Conservation (phyloP, 2,113 vertebrate species). For the Formicarius rufipectus region DNA sequence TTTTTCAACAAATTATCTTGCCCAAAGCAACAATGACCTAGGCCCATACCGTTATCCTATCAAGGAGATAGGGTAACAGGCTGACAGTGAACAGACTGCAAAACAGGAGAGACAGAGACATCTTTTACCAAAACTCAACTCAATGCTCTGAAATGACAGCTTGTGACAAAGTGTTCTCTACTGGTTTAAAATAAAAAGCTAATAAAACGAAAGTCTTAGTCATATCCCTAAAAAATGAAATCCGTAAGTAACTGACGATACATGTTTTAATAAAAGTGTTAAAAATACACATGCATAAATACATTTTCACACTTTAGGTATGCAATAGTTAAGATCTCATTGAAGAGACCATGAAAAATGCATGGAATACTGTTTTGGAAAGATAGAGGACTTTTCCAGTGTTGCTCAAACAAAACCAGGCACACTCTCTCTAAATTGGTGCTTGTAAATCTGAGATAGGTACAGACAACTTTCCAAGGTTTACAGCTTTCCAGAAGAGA, state of each 20-base stretch:
- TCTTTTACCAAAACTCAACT: background rate
- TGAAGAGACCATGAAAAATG: background rate
- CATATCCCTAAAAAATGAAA: background rate
- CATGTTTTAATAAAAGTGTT: background rate
- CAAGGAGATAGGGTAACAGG: background rate
- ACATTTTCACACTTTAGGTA: background rate
- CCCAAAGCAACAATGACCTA: background rate
- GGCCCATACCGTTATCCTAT: background rate
- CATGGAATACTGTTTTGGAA: background rate
- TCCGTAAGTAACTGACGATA: background rate
- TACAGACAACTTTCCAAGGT: background rate
- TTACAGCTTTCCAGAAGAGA: background rate
- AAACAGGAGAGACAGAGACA: background rate
- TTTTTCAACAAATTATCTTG: background rate
- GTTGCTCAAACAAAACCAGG: background rate
- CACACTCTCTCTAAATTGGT: background rate
- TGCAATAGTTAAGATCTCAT: background rate
- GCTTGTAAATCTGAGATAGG: background rate
- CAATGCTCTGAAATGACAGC: background rate
- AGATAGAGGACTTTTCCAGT: background rate
- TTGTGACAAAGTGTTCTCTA: background rate
- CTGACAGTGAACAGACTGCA: background rate
- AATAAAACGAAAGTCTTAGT: background rate
- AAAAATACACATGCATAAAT: background rate
- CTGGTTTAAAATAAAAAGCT: background rate